Percentiles rank a stretch among this genome's conserved stretches.
Evolutionary conservation across 35 echinoderm and acorn worm genomes (phyloP).

Genomic region (Hemicentrotus pulcherrimus): DNA sequence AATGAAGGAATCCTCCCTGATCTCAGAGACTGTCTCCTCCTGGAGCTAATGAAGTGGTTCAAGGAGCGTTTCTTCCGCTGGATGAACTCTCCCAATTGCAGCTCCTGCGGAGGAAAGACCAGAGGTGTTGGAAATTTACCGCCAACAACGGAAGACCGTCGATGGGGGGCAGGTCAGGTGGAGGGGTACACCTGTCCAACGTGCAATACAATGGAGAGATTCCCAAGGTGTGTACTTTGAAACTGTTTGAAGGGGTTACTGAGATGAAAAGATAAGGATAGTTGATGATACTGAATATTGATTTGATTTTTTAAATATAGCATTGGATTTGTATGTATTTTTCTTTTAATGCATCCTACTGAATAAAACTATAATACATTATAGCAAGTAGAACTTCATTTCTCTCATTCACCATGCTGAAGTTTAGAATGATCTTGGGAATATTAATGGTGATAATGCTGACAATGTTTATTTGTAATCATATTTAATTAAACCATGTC

Average conservation of each 20-base stretch:
- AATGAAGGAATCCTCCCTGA: conserved; percentile 58
- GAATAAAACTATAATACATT: no score
- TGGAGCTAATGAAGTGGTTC: conserved; percentile 96
- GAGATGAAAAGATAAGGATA: neutral
- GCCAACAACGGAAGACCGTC: conserved; percentile 74
- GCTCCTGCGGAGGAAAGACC: conserved; percentile 61
- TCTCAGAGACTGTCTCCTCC: conserved; percentile 73
- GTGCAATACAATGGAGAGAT: conserved; percentile 73
- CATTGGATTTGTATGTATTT: no score
- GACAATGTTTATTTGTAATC: no score
- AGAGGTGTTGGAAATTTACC: conserved; percentile 73
- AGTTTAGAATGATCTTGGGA: no score
- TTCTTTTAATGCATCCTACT: no score
- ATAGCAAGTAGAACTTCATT: no score
- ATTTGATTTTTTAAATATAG: no score
- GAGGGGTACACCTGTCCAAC: conserved; percentile 78
- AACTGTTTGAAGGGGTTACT: neutral
- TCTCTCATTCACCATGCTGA: no score
- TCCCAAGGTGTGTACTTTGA: conserved; percentile 78
- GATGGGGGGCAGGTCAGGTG: conserved; percentile 79
- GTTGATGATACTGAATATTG: neutral
- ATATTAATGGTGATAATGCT: no score
- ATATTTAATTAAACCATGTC: no score
- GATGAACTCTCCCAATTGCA: conserved; percentile 83
- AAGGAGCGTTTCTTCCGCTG: conserved; percentile 88